Conservation (phyloP, 2,888 invertebrate species). For the Melanophora roralis region DNA sequence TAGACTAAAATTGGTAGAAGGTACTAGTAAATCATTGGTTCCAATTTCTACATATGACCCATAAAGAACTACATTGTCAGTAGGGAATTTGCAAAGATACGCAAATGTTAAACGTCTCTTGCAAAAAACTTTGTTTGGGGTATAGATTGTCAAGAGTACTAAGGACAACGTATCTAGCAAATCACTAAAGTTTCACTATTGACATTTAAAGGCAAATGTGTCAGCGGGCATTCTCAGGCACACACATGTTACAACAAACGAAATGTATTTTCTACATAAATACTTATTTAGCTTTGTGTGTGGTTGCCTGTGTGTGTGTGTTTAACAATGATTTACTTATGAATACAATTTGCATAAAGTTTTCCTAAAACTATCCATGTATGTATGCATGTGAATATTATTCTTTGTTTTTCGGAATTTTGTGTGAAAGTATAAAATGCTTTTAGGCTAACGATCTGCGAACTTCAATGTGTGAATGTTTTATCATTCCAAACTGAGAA, state of each 20-base stretch:
- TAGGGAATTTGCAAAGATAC: too few species aligned
- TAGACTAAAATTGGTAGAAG: too few species aligned
- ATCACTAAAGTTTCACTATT: background rate
- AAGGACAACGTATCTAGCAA: background rate
- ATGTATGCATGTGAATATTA: background rate
- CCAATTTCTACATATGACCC: too few species aligned
- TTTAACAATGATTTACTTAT: constrained; percentile 25
- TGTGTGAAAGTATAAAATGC: background rate
- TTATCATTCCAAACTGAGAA: too few species aligned
- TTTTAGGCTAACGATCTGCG: background rate
- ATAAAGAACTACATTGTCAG: too few species aligned
- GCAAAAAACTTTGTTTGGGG: too few species aligned
- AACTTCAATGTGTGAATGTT: background rate
- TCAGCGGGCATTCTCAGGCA: too few species aligned
- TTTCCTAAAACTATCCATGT: background rate
- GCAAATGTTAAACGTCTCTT: too few species aligned
- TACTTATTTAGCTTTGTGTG: constrained; percentile 10
- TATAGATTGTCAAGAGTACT: too few species aligned
- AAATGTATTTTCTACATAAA: background rate
- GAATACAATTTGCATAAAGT: constrained; percentile 53
- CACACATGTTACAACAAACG: too few species aligned
- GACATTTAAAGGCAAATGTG: too few species aligned
- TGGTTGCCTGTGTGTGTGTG: constrained; percentile 14
- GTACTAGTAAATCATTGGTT: too few species aligned
- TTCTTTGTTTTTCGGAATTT: background rate